Conservation (phyloP, 2,113 vertebrate genomes). For the Opisthocomus hoazin region DNA sequence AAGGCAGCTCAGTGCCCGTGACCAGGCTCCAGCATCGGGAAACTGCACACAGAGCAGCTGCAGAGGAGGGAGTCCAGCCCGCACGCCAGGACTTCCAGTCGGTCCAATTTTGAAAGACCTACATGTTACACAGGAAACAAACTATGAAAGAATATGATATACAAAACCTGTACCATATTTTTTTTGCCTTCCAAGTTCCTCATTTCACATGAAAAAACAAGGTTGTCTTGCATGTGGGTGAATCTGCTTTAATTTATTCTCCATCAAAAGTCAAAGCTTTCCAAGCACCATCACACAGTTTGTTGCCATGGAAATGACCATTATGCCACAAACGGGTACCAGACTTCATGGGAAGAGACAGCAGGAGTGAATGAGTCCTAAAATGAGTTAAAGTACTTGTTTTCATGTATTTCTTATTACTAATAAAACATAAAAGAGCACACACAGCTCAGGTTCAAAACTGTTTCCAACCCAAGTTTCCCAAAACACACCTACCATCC, state of each 20-base stretch:
- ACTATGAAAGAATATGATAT: neutral
- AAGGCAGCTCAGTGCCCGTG: neutral
- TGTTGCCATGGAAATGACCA: conserved; percentile 49
- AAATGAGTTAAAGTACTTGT: neutral
- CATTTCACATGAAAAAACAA: neutral
- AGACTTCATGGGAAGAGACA: neutral
- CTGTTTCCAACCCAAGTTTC: neutral
- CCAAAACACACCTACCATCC: neutral
- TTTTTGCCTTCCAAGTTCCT: neutral
- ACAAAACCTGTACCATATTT: neutral
- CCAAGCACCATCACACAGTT: neutral
- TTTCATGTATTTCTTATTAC: neutral
- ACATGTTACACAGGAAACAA: neutral
- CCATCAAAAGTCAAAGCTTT: conserved; percentile 8
- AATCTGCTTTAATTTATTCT: conserved; percentile 38
- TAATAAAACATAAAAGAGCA: neutral
- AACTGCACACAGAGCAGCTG: rapidly evolving
- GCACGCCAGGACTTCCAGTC: neutral
- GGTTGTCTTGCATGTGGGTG: neutral
- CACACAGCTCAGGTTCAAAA: neutral
- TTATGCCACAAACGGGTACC: neutral
- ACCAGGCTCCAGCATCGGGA: neutral
- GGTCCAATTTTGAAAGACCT: neutral
- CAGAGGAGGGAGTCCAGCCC: neutral
- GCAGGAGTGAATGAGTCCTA: neutral